Evolutionary conservation across 92 coral and sea anemone species (phyloP).

Genomic region (Epizoanthus scotinus): DNA sequence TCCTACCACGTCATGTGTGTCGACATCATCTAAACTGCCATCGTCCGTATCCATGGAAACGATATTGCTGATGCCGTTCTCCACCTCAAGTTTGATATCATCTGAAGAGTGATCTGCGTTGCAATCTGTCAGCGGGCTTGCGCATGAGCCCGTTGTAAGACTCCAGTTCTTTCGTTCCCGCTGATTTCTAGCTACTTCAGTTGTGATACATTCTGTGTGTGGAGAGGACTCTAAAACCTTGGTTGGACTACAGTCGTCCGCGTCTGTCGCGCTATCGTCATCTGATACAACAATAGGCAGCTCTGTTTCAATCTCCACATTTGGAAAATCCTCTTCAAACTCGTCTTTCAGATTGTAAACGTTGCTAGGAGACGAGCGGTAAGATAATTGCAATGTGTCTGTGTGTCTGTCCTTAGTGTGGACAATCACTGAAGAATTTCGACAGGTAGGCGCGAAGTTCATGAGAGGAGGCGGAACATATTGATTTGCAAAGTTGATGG

Average conservation of each 20-base stretch:
- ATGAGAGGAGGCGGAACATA: not conserved
- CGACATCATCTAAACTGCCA: not conserved
- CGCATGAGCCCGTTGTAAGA: not conserved
- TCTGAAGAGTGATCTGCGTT: not conserved
- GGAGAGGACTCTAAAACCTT: not conserved
- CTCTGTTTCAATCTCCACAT: not conserved
- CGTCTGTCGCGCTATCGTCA: not conserved
- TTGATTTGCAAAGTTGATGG: not conserved
- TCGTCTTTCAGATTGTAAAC: not conserved
- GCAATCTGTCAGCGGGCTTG: not conserved
- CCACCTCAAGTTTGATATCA: not conserved
- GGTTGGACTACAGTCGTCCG: not conserved
- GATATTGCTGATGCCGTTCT: not conserved
- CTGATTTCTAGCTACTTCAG: not conserved
- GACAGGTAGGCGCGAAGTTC: not conserved
- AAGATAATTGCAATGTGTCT: too few relatives aligned
- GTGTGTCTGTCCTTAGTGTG: not conserved
- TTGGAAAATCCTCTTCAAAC: not conserved
- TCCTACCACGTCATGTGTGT: not conserved
- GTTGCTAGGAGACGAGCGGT: not conserved
- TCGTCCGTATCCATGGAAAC: not conserved
- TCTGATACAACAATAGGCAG: not conserved
- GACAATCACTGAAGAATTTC: not conserved
- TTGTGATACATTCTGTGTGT: not conserved
- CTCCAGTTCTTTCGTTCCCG: not conserved